Evolutionary conservation across 2,113 vertebrate species (phyloP), one percentile per base, ranked within the genome.

Genomic region (Larimichthys crocea): DNA sequence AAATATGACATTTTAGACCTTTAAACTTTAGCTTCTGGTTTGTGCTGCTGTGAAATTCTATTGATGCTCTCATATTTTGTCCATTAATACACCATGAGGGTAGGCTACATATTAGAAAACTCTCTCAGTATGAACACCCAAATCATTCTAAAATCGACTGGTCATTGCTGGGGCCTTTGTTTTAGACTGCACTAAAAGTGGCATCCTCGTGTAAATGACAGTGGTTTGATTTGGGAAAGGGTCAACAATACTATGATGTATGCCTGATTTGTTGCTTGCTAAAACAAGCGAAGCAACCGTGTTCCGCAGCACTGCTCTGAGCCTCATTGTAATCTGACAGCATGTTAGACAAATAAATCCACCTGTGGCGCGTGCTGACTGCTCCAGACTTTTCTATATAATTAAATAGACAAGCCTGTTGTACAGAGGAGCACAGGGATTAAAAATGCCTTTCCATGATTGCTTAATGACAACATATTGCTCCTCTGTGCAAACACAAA

Each of bases 401-500:
- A 91, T 89, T 59, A 80, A 85, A 74, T 72, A 31, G 66, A 76
- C 4, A 17, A 62, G 72, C 56, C 66, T 68, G 74, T 60, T 71
- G 46, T 55, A 44, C 74, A 72, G 74, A 80, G 56, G 44, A 16
- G 61, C 22, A n/a, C 64, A 14, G 8, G 85, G 89, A 88, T 92
- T 87, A 91, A 56, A 7, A 71, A 78, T 63, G 74, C 75, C 75
- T 84, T 63, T 82, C 78, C 78, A 86, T 64, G 69, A 87, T 88
- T 83, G 86, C 70, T 46, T 46, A 59, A 80, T 89, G 74, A 86
- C 78, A 84, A 29, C 74, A 79, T 86, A 82, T 79, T 91, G 88
- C 65, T 84, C 68, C 61, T 82, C 72, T 88, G 66, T 90, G 80
- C 61, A 49, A 88, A 89, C 84, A 89, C 88, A 89, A 91, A 90